Conservation (phyloP, 2,113 vertebrate species). For the Rhinichthys klamathensis region DNA sequence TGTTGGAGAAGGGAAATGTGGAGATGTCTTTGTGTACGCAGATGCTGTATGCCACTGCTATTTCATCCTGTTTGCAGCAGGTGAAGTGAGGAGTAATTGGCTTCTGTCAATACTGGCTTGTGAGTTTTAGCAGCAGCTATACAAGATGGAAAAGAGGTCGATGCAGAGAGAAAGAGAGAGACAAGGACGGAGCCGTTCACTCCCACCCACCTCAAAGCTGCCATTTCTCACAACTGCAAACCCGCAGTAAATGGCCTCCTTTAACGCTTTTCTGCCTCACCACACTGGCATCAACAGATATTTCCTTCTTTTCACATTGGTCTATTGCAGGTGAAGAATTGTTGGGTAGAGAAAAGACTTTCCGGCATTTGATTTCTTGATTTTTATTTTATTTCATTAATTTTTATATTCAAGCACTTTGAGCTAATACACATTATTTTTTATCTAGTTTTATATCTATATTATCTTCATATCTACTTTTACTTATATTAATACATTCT, state of each 20-base stretch:
- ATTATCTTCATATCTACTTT: too few species aligned
- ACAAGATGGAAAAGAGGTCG: slow-evolving; percentile 67
- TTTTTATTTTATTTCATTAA: too few species aligned
- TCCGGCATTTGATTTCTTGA: too few species aligned
- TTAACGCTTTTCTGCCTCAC: neutral
- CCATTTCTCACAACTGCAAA: slow-evolving; percentile 25
- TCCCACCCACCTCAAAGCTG: slow-evolving; percentile 5
- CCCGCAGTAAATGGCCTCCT: neutral
- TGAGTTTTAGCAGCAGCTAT: slow-evolving; percentile 71
- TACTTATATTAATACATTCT: neutral
- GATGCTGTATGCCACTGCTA: slow-evolving; percentile 23
- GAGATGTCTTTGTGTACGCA: neutral
- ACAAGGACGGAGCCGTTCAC: slow-evolving; percentile 50
- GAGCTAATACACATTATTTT: too few species aligned
- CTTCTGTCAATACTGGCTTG: slow-evolving; percentile 66
- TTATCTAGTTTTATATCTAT: too few species aligned
- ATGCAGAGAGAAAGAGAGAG: slow-evolving; percentile 59
- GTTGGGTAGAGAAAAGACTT: neutral
- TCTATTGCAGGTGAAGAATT: neutral
- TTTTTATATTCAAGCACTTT: too few species aligned
- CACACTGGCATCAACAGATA: slow-evolving; percentile 1
- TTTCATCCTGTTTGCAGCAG: slow-evolving; percentile 57
- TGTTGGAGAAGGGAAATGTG: neutral
- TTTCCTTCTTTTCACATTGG: slow-evolving; percentile 17
- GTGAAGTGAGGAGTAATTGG: slow-evolving; percentile 61